Evolutionary conservation across 2,113 vertebrate species (phyloP), one percentile per base, ranked within the genome.

Genomic region (Callopanchax toddi): DNA sequence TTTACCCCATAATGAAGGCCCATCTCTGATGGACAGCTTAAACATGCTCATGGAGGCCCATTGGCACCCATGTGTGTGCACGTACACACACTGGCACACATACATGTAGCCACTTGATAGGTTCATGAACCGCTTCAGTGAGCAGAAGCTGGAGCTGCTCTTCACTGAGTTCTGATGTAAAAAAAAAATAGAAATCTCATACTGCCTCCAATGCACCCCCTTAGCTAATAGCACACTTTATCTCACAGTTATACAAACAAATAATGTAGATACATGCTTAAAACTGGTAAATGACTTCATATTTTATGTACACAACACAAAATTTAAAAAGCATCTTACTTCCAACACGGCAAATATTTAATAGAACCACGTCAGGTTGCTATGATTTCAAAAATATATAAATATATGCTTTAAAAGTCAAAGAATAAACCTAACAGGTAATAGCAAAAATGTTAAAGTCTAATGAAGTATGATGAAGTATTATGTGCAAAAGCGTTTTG

Each of bases 1-100:
- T 87, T 89, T 83, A 81, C 55, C 67, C 37, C 43, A 34, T 84
- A 83, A 86, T 87, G 79, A 79, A 84, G 73, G 65, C 74, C 65
- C 45, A 63, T 81, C 56, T 78, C 73, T 46, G 59, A 83, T 54
- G 68, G 86, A 85, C 71, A 74, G 81, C 76, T 83, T 79, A 74
- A 83, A 79, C 81, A 76, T 81, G 78, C 71, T 84, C 76, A 81
- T 82, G 73, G 78, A 82, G 44, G 50, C 60, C 71, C 51, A 51
- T 40, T 49, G 60, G 61, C 62, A 56, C 59, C 39, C 56, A 54
- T 70, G 73, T 79, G 70, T 60, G 60, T 60, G 51, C 49, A 18
- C 15, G 54, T 57, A 49, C 5, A 3, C 44, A 29, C 64, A 58
- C 42, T 49, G 39, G 56, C 39, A 0, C 70, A 40, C 21, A 64